Percentiles rank a stretch among this genome's conserved stretches.
These are phyloP conservation scores for Melipona beecheii DNA, from an alignment of 2,888 invertebrate genomes.

Conservation along the genomic window DNA sequence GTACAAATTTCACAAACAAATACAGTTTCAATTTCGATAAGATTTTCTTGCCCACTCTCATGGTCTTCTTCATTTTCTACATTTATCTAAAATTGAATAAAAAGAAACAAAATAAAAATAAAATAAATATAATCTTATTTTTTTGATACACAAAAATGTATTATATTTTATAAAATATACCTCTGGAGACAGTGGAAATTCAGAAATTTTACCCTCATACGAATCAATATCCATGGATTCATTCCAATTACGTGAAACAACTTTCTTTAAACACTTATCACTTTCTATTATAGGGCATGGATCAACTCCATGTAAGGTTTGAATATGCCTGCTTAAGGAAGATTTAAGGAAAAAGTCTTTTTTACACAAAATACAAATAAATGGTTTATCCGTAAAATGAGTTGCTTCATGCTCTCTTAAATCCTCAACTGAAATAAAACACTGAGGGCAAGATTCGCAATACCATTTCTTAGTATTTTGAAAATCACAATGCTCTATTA, in stretches of 20 bases:
- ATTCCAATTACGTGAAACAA: conserved; percentile 65
- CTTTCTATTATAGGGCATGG: conserved; percentile 82
- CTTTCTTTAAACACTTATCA: conserved; percentile 79
- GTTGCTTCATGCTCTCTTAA: conserved; percentile 79
- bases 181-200: conserved; percentile 59
- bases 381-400: conserved; percentile 82
- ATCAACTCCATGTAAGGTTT: conserved; percentile 85
- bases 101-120: background rate
- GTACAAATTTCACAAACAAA: conserved; percentile 85
- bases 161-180: conserved; percentile 20
- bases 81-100: conserved; percentile 47
- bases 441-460: conserved; percentile 79
- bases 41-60: conserved; percentile 78
- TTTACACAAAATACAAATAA: conserved; percentile 85
- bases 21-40: conserved; percentile 84
- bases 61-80: conserved; percentile 77
- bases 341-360: conserved; percentile 84
- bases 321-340: conserved; percentile 85
- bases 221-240: conserved; percentile 63
- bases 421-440: conserved; percentile 76
- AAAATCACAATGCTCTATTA: conserved; percentile 68
- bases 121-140: background rate
- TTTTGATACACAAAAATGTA: no score
- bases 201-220: conserved; percentile 63
- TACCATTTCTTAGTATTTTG: conserved; percentile 78